These are phyloP conservation scores for Poeciliopsis gracilis DNA, from an alignment of 2,797 vertebrate genomes.

Conservation along the genomic window DNA sequence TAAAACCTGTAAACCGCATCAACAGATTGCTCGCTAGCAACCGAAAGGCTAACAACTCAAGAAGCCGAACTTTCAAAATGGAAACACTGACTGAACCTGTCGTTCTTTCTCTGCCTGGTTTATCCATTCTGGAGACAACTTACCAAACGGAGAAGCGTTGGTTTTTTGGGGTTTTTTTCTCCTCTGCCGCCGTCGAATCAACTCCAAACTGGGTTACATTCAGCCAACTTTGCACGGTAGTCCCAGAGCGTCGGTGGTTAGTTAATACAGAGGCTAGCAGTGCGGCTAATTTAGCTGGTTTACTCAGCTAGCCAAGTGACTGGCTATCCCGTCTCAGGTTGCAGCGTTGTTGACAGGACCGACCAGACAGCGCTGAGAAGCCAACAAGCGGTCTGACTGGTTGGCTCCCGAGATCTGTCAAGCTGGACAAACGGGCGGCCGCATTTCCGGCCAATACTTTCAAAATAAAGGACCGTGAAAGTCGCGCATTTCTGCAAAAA, in stretches of 20 bases:
- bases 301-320: conserved; percentile 53
- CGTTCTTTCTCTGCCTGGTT: conserved; percentile 22
- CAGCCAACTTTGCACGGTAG: neutral
- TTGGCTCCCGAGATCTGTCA: neutral
- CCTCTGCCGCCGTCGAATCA: conserved; percentile 20
- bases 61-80: conserved; percentile 64
- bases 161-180: neutral
- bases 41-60: conserved; percentile 65
- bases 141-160: conserved; percentile 54
- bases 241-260: conserved; percentile 17
- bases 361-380: conserved; percentile 43
- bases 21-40: conserved; percentile 53
- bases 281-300: conserved; percentile 65
- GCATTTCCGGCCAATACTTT: neutral
- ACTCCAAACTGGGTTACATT: conserved; percentile 8
- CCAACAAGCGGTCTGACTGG: conserved; percentile 32
- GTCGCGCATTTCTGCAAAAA: neutral
- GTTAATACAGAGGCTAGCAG: conserved; percentile 31
- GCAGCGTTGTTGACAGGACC: conserved; percentile 73
- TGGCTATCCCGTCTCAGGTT: conserved; percentile 75
- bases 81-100: conserved; percentile 66
- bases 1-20: conserved; percentile 11
- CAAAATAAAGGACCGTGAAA: conserved; percentile 45
- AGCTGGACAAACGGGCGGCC: rapidly evolving
- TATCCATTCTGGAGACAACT: conserved; percentile 58